phyloP scores from a whole-genome alignment of 2,797 vertebrate species.

The Sebastiscus albofasciatus region DNA sequence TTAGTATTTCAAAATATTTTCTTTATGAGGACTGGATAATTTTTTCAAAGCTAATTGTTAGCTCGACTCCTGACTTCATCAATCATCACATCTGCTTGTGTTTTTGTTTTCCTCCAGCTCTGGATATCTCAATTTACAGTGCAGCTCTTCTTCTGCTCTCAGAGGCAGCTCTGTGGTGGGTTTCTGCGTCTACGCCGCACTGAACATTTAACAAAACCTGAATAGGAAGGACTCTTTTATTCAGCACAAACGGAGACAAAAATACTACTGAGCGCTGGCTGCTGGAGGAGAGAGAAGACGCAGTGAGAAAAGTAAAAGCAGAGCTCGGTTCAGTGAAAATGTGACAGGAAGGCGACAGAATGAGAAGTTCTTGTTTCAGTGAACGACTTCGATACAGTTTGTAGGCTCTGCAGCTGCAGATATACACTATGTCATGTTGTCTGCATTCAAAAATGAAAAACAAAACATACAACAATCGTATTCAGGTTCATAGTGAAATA shows the following conservation, averaged over 20 bases:
- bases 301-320: not conserved
- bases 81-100: slow-evolving; percentile 25
- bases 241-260: slow-evolving; percentile 19
- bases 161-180: not conserved
- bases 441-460: not conserved
- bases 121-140: slow-evolving; percentile 5
- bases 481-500: not conserved
- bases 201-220: slow-evolving; percentile 36
- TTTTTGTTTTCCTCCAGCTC: not conserved
- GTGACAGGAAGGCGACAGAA: slow-evolving; percentile 10
- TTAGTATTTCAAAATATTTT: not conserved
- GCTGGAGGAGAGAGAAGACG: slow-evolving; percentile 12
- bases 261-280: slow-evolving; percentile 27
- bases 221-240: slow-evolving; percentile 13
- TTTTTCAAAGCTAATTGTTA: slow-evolving; percentile 9
- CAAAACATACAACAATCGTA: not conserved
- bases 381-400: not conserved
- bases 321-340: slow-evolving; percentile 21
- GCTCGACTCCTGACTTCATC: not conserved
- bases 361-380: slow-evolving; percentile 31
- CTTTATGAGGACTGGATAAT: too few relatives aligned
- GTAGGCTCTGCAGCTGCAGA: slow-evolving; percentile 7
- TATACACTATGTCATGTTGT: not conserved
- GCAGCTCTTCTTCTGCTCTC: not conserved
- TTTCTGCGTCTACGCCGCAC: not conserved